Base-by-base conservation (phyloP, 2,797 vertebrate species). In the Schizopygopsis malacanthus region DNA sequence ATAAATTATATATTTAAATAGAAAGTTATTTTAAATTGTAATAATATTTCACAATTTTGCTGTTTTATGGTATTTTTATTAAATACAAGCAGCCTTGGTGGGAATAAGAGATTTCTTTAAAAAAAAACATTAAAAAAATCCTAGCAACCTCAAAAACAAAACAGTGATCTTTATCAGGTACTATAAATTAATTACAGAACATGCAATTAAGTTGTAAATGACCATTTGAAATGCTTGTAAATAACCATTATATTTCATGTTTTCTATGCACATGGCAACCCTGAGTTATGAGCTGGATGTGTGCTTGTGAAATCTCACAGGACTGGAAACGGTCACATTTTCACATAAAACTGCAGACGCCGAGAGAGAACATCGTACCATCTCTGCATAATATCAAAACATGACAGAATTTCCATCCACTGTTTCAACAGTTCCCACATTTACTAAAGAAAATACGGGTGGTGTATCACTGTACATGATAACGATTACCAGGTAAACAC, bases 291-390 rank as follows among this genome's bases (percentile, higher is more conserved):
- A 81, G 59, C 20, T 56, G 5, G 18, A 6, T 39, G 12, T 75
- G 54, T 41, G 20, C 33, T 4, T 47, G 80, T 70, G 80, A 82
- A 69, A 63, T 59, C 50, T 50, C 7, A 28, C 10, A 5, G 10
- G 52, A 45, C 25, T 82, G 41, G 28, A 82, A 67, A 75, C 43
- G 43, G 54, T 71, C 12, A 33, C 15, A 73, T 45, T 85, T 85
- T 87, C 82, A 69, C 82, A 73, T 1, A 37, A 63, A 54, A 84
- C 39, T 41, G 39, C 39, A 39, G 37, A 39, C 4, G 3, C 37
- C 43, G n/a, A 20, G 9, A 47, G 25, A 78, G 37, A 67, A 80
- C 33, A 67, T 37, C 1, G 20, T 22, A 80, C 59, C 6, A 4
- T 2, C 9, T 67, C 41, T 80, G 78, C 41, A 28, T 28, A 28